These are phyloP conservation scores for Isurus oxyrinchus DNA, from an alignment of 2,113 vertebrate species.

Conservation along the genomic window DNA sequence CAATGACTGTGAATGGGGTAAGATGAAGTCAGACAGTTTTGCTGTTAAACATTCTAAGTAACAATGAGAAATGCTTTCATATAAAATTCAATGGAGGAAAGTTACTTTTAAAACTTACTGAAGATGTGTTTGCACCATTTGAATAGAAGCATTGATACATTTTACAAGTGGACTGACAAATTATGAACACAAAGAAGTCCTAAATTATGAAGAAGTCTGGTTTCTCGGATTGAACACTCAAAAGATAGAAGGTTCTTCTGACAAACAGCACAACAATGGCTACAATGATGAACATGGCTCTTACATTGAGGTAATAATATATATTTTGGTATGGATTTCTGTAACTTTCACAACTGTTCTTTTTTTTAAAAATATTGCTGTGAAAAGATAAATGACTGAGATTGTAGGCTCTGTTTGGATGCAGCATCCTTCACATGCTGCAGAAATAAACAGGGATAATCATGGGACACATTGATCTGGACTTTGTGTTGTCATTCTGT, in stretches of 20 bases:
- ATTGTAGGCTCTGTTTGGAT: background rate
- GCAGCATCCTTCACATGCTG: background rate
- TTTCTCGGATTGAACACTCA: constrained; percentile 80
- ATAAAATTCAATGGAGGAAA: background rate
- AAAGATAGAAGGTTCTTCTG: constrained; percentile 69
- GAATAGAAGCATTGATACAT: constrained; percentile 74
- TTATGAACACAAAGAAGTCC: constrained; percentile 82
- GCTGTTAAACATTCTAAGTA: background rate
- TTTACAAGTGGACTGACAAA: constrained; percentile 75
- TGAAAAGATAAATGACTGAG: background rate
- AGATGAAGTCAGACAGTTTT: background rate
- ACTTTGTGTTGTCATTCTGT: background rate
- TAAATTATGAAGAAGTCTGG: constrained; percentile 82
- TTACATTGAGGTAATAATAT: constrained; percentile 71
- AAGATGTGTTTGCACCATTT: background rate
- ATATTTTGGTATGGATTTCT: background rate
- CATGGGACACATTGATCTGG: background rate
- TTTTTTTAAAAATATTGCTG: background rate
- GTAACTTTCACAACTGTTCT: background rate
- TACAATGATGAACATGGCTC: constrained; percentile 85
- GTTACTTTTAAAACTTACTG: background rate
- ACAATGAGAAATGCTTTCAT: background rate
- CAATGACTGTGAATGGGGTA: no score
- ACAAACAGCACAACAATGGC: constrained; percentile 66
- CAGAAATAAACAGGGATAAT: background rate